phyloP scores from a whole-genome alignment of 2,113 vertebrate genomes.

The Phylloscopus trochilus region DNA sequence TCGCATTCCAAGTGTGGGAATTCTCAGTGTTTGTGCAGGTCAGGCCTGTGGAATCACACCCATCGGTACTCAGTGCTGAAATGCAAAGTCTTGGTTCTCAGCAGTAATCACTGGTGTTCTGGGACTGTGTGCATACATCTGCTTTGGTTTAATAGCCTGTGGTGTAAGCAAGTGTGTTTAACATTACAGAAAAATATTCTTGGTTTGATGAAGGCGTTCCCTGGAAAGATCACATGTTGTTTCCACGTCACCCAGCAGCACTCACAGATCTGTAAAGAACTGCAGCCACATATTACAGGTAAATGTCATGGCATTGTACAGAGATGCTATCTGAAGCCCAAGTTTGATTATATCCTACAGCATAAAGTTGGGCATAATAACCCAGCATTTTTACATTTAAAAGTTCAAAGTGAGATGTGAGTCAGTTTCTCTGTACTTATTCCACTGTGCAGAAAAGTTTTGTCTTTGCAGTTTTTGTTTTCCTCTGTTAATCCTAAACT shows the following conservation, averaged over 20 bases:
- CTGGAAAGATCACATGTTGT: slow-evolving; percentile 83
- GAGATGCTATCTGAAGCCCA: neutral
- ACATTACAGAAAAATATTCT: slow-evolving; percentile 84
- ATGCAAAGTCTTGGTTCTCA: neutral
- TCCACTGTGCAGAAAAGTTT: neutral
- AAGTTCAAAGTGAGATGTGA: neutral
- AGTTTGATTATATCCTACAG: neutral
- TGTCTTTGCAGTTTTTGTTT: neutral
- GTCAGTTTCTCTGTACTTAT: neutral
- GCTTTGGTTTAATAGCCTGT: slow-evolving; percentile 53
- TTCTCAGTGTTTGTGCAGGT: neutral
- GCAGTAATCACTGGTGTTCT: neutral
- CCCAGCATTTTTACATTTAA: neutral
- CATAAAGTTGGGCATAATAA: neutral
- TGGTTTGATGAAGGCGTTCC: slow-evolving; percentile 80
- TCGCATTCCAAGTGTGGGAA: slow-evolving; percentile 6
- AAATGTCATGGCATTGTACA: neutral
- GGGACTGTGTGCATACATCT: slow-evolving; percentile 19
- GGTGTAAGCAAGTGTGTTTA: slow-evolving; percentile 63
- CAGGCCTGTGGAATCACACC: neutral
- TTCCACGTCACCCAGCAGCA: slow-evolving; percentile 88
- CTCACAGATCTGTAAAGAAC: slow-evolving; percentile 73
- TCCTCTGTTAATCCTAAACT: neutral
- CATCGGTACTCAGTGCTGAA: neutral
- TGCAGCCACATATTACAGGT: slow-evolving; percentile 84